Evolutionary conservation across 2,113 vertebrate genomes (phyloP), one percentile per base, ranked within the genome.

Genomic region (Tringa solitaria): DNA sequence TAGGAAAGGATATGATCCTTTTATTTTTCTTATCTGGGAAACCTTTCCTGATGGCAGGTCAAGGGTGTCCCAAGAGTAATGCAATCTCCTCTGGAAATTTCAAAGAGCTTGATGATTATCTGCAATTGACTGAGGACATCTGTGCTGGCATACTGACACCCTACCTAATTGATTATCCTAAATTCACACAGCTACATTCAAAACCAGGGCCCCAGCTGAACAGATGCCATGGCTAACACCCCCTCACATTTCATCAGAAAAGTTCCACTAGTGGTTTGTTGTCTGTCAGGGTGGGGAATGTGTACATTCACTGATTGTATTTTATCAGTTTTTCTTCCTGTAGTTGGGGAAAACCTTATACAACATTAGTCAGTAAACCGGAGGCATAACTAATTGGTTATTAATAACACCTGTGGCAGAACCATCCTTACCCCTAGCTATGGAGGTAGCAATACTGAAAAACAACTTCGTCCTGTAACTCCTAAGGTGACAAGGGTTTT

Each of bases 91-190:
- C 69, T 93, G 89, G 89, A 96, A 96, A 96, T 96, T 97, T 96
- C 94, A 95, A 96, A 97, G 95, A 68, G 53, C 11, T 50, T 6
- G 87, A 96, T 96, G 92, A 97, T 96, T 97, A 93, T 96, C 94
- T 96, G 91, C 91, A 91, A 91, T 83, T 97, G 96, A 97, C 94
- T 95, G 94, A 95, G 96, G 91, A 96, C 96, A 97, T 97, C 95
- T 97, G 96, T 94, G 94, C 94, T 96, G 93, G 93, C 93, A 94
- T 39, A 30, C 94, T 95, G 95, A 96, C 95, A 95, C 95, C 84
- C 93, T 96, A 0, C 96, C 96, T 97, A 96, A 97, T 96, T 96
- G 96, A 96, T 97, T 97, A 96, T 85, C 91, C 63, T 73, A 82
- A 61, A 79, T 95, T 94, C n/a, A 32, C 32, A 28, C 80, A 95